phyloP scores from a whole-genome alignment of 1,140 invertebrate species.

The Physella acuta region DNA sequence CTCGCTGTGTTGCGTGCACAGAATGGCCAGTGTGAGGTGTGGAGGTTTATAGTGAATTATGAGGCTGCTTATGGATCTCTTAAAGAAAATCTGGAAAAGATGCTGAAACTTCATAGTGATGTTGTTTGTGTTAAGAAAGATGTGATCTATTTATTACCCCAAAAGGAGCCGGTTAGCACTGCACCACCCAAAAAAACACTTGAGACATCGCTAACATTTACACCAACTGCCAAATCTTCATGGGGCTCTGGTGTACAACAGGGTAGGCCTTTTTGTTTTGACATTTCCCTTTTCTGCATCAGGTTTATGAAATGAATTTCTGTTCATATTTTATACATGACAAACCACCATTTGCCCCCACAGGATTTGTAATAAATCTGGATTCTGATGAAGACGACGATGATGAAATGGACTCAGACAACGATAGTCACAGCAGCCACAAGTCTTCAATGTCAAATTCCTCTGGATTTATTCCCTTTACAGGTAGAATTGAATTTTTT shows the following conservation, averaged over 20 bases:
- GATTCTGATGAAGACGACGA: too few species aligned
- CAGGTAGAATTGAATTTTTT: neutral
- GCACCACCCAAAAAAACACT: neutral
- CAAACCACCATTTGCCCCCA: neutral
- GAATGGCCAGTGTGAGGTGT: neutral
- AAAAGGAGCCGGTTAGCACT: neutral
- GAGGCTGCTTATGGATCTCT: neutral
- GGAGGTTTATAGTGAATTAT: neutral
- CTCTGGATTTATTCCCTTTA: neutral
- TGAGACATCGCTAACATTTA: neutral
- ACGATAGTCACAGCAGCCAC: neutral
- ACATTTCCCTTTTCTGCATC: neutral
- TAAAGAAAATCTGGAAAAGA: too few species aligned
- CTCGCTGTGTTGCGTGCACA: neutral
- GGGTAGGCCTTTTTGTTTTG: neutral
- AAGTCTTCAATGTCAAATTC: neutral
- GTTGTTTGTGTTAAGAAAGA: neutral
- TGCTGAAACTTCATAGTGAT: neutral
- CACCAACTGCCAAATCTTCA: neutral
- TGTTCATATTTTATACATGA: neutral
- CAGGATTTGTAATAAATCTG: too few species aligned
- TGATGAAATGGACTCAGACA: too few species aligned
- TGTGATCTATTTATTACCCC: neutral
- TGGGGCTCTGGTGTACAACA: conserved; percentile 10
- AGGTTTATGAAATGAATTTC: neutral